Conservation (phyloP, 2,888 invertebrate species). For the Orthonychiurus folsomi region DNA sequence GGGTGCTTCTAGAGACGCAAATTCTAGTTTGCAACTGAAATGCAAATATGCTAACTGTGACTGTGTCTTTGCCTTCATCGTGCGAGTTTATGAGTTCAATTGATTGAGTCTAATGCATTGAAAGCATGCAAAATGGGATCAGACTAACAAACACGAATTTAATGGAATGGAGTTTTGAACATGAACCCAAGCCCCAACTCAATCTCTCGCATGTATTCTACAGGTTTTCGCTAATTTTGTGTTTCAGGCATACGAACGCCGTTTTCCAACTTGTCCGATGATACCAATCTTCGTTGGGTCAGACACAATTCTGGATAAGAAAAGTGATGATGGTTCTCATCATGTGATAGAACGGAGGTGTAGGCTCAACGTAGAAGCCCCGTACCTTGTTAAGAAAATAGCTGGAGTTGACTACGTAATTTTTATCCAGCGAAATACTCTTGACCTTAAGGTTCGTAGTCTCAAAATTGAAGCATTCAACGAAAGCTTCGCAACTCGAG, state of each 20-base stretch:
- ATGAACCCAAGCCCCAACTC: no score
- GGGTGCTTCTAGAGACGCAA: no score
- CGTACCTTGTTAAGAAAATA: slow-evolving; percentile 87
- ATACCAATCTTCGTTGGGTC: slow-evolving; percentile 90
- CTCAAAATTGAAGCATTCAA: slow-evolving; percentile 85
- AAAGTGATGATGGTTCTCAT: slow-evolving; percentile 65
- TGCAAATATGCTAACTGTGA: no score
- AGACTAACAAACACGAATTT: no score
- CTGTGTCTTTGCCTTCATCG: no score
- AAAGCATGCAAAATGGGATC: no score
- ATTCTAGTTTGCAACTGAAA: no score
- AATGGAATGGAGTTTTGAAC: no score
- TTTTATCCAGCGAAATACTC: slow-evolving; percentile 80
- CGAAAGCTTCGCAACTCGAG: slow-evolving; percentile 76
- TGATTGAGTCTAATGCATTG: no score
- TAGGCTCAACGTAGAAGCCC: slow-evolving; percentile 83
- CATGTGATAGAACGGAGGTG: slow-evolving; percentile 75
- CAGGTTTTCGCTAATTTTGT: no score
- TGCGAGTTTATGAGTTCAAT: no score
- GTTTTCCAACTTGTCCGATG: slow-evolving; percentile 87
- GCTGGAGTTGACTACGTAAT: slow-evolving; percentile 84
- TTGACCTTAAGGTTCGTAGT: slow-evolving; percentile 67
- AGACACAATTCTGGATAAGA: slow-evolving; percentile 66
- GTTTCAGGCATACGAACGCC: slow-evolving; percentile 78
- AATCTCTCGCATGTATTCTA: no score